Evolutionary conservation across 2,113 vertebrate species (phyloP), one percentile per base, ranked within the genome.

Genomic region (Pao palembangensis): DNA sequence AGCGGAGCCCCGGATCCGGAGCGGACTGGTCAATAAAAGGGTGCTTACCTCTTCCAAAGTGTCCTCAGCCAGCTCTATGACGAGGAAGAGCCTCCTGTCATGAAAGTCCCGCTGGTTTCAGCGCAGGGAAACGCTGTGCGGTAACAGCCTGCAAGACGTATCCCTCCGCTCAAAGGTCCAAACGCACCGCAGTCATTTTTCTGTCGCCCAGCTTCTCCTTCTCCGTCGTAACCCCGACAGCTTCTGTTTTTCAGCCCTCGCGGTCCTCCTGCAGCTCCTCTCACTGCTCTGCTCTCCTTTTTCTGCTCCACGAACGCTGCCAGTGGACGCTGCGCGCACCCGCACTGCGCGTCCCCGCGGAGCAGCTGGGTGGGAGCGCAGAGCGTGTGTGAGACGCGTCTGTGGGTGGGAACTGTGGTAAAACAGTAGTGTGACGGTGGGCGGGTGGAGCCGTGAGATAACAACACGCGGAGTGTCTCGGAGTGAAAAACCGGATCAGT

Each of bases 301-400:
- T 23, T 58, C 70, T 66, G 38, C 67, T 51, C 67, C 15, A 17
- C 34, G 34, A 38, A 12, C 71, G 49, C 69, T 14, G 65, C 28
- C 13, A 63, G 46, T 58, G 54, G 69, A 38, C 17, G 5, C 51
- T 1, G 67, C 63, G 71, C 55, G 75, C 47, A 72, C 57, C 55
- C 64, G 81, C 75, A 7, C 31, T 48, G 82, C 86, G 83, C 84
- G 81, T 80, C 61, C 76, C 78, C 79, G 72, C 17, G 0, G 19
- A 14, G 25, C 41, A 28, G 43, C 43, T 47, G 76, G 77, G 64
- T 77, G 74, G 73, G 68, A 64, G 68, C 72, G 34, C 34, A 38
- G 34, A 38, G 34, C 11, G 34, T 38, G 34, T 38, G 34, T 4
- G 34, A 38, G 34, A 38, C 34, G 34, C 34, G 34, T 38, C 34